These are phyloP conservation scores for Melanargia galathea DNA, from an alignment of 2,888 invertebrate genomes.

Conservation along the genomic window DNA sequence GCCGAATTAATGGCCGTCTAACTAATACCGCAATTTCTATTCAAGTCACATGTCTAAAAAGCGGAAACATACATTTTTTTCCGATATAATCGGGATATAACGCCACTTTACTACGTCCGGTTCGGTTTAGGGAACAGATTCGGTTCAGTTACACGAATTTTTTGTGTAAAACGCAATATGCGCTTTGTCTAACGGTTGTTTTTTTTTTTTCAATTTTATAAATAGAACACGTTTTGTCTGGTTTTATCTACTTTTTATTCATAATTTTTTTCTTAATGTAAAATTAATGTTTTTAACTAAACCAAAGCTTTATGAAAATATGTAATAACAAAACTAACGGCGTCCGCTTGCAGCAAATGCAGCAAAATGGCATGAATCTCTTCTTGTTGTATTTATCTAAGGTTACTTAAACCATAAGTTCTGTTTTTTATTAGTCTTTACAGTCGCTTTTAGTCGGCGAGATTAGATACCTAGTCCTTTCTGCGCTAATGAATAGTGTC, in stretches of 20 bases:
- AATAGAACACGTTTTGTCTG: neutral
- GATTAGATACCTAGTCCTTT: no score
- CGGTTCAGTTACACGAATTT: constrained; percentile 34
- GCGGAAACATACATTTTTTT: constrained; percentile 64
- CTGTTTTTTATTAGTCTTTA: no score
- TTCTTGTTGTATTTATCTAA: no score
- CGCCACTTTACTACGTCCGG: constrained; percentile 68
- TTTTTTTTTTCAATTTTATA: constrained; percentile 11
- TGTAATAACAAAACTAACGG: no score
- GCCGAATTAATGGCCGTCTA: constrained; percentile 41
- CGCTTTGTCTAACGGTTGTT: constrained; percentile 24
- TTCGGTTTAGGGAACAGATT: constrained; percentile 34
- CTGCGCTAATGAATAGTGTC: no score
- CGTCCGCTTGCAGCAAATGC: no score
- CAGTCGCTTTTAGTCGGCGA: no score
- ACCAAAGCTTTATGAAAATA: no score
- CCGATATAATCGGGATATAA: constrained; percentile 59
- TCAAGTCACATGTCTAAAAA: constrained; percentile 63
- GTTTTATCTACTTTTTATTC: neutral
- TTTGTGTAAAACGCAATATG: constrained; percentile 12
- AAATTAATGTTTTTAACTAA: no score
- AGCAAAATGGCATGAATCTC: no score
- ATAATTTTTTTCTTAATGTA: neutral
- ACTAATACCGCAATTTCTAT: constrained; percentile 69
- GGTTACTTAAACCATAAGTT: no score